A percentile compares a stretch with the other conserved stretches of the same genome.
Conservation (phyloP, 2,888 invertebrate genomes). For the Hirtodrosophila trivittata region DNA sequence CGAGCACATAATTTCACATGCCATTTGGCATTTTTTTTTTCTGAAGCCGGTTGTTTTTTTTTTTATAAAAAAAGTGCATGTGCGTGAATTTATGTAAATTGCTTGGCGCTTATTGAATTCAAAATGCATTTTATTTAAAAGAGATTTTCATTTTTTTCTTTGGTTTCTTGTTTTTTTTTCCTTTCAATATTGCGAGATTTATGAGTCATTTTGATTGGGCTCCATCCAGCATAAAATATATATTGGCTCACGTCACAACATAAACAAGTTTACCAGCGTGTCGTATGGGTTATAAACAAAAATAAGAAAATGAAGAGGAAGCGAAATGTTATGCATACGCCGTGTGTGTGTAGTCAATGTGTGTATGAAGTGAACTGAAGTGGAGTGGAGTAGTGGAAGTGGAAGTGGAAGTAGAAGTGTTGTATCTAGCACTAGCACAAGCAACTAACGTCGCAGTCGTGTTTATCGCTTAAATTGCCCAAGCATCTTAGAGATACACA, state of each 20-base stretch:
- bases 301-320: constrained; percentile 12
- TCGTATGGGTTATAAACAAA: constrained; percentile 43
- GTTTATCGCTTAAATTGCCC: constrained; percentile 64
- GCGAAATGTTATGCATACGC: constrained; percentile 41
- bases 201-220: constrained; percentile 51
- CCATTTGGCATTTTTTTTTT: constrained; percentile 5
- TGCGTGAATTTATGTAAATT: constrained; percentile 27
- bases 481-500: constrained; percentile 56
- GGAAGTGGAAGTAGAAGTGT: neutral
- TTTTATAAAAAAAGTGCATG: constrained; percentile 14
- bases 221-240: constrained; percentile 28
- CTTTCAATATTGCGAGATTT: constrained; percentile 45
- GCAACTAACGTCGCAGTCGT: constrained; percentile 52
- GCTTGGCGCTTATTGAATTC: constrained; percentile 38
- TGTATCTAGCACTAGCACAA: constrained; percentile 28
- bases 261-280: constrained; percentile 46
- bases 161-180: constrained; percentile 1
- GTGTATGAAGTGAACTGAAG: neutral
- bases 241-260: constrained; percentile 50
- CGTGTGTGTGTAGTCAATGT: constrained; percentile 22
- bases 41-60: neutral
- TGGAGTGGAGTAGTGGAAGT: neutral
- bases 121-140: constrained; percentile 26
- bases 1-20: constrained; percentile 8
- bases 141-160: constrained; percentile 7